Base-by-base conservation (phyloP, 2,113 vertebrate genomes). In the Coregonus clupeaformis region DNA sequence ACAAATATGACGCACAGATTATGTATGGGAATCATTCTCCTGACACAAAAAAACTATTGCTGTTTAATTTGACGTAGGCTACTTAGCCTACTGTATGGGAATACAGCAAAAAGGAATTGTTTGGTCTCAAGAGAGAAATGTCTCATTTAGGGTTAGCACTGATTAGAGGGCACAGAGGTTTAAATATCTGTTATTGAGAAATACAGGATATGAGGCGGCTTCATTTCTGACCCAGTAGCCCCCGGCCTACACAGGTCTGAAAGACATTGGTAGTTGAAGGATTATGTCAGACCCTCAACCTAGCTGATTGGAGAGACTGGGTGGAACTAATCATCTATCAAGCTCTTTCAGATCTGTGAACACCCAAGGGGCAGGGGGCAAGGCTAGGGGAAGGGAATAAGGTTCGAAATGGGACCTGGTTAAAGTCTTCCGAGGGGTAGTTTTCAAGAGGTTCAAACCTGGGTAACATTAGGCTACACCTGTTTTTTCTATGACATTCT, bases 401-500 rank as follows among this genome's bases (percentile, higher is more conserved):
- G 18, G 20, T 55, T 20, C 20, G 18, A 55, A 55, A 55, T 20
- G 18, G 6, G 20, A 55, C 52, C 52, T 55, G 52, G 52, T 20
- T 42, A 42, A 16, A 18, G 16, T 55, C 20, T 55, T 20, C 6
- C 13, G 1, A 55, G 52, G 52, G 11, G 14, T 30, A 30, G 24
- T 14, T 65, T 65, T 27, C 27, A 30, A 29, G 25, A 27, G 27
- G 13, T 27, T 65, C 36, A 14, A 74, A 72, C 9, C 71, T 59
- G 14, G 25, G 63, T 62, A 27, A 72, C 68, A 74, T 59, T 64
- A 69, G 42, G 57, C 24, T 74, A 62, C 79, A 84, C 84, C 86
- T 76, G 87, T 82, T 74, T 68, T 82, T 74, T 68, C 7, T 27
- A 55, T 74, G 68, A 84, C 32, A 80, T 45, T 30, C 69, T 3